Evolutionary conservation across 2,888 invertebrate genomes (phyloP), one percentile per base, ranked within the genome.

Genomic region (Diarsia brunnea): DNA sequence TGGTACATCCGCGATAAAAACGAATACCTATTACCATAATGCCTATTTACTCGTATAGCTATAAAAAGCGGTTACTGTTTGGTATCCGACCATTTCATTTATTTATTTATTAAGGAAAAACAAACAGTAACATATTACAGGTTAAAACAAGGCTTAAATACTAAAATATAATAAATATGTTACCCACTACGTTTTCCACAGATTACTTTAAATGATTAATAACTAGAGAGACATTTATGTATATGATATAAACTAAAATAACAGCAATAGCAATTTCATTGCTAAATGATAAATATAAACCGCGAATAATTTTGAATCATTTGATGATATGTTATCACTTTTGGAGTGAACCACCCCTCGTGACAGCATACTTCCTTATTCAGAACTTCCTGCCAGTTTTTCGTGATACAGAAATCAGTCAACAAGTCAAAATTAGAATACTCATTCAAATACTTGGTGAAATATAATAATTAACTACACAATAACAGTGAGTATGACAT

Each of bases 281-380:
- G 27, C 43, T 75, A 27, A 65, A 27, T 45, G 16, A 43, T 49
- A 58, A 24, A 38, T 51, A n/a, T 27, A 63, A 31, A 49, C 27
- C 21, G 24, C 38, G 45, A 27, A 51, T n/a, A 51, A n/a, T 60
- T 73, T 77, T 78, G 38, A 77, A 66, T 78, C 27, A 80, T 80
- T 53, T 49, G 14, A 66, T 73, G 27, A 43, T 53, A 60, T 60
- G 8, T 79, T 27, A 81, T 79, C 58, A 64, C 11, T 47, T 66
- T 79, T 63, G 47, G 5, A 27, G 21, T 60, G 55, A 24, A 71
- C 51, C 45, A 60, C 31, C 38, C 31, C 31, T 51, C 63, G 38
- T 53, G 65, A 69, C 31, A 24, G 21, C 38, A 65, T 21, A 12
- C n/a, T 79, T 80, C 64, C 63, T 67, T 31, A 47, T 67, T 73